Conservation (phyloP, 2,113 vertebrate genomes). For the Saimiri boliviensis region DNA sequence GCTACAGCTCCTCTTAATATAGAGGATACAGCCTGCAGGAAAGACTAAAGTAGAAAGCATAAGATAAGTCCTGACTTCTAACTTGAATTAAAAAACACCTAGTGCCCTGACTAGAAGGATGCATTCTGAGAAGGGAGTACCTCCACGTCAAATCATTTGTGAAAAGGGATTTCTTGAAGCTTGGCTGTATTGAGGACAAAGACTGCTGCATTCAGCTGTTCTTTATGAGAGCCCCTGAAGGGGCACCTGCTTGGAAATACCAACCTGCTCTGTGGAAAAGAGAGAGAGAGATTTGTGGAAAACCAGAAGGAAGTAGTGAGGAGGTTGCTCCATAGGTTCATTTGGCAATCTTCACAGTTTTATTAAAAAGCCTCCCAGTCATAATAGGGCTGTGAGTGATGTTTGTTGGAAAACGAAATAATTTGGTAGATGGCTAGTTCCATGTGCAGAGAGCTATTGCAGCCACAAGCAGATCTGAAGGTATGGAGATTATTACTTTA, state of each 20-base stretch:
- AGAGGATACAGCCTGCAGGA: background rate
- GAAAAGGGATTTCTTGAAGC: background rate
- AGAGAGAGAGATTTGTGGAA: background rate
- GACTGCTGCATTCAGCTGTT: background rate
- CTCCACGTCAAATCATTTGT: background rate
- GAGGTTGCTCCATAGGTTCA: background rate
- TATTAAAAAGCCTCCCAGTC: constrained; percentile 62
- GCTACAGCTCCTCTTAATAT: background rate
- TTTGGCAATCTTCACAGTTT: constrained; percentile 50
- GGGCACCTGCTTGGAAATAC: background rate
- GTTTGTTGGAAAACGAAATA: constrained; percentile 36
- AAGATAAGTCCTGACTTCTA: background rate
- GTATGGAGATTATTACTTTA: background rate
- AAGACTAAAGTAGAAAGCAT: background rate
- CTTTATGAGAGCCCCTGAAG: background rate
- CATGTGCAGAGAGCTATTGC: background rate
- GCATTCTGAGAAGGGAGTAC: background rate
- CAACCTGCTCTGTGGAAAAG: background rate
- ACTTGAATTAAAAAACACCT: background rate
- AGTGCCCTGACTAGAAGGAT: background rate
- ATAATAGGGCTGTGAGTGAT: constrained; percentile 7
- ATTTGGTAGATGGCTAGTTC: background rate
- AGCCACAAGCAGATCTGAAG: background rate
- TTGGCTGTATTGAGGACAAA: background rate
- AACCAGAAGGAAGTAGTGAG: background rate